Evolutionary conservation across 2,113 vertebrate species (phyloP).

Genomic region (Cinclus cinclus): DNA sequence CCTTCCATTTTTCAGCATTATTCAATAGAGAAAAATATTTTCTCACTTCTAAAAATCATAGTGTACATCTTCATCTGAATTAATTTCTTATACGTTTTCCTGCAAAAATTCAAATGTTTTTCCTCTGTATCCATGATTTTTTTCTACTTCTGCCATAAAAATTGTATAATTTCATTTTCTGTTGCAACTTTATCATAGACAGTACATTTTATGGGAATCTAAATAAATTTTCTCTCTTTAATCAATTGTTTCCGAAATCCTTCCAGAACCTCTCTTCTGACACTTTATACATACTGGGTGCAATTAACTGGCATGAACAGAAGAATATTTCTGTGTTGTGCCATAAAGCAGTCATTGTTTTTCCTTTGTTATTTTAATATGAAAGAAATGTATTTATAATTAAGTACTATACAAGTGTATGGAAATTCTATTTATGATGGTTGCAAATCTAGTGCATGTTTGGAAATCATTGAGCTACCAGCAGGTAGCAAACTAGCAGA

Average conservation of each 20-base stretch:
- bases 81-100: background rate
- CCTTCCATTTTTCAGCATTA: background rate
- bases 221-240: background rate
- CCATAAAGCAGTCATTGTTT: background rate
- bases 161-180: background rate
- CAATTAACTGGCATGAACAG: background rate
- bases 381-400: background rate
- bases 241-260: background rate
- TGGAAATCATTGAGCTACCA: background rate
- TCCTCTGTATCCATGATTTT: background rate
- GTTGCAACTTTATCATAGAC: background rate
- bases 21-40: background rate
- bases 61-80: background rate
- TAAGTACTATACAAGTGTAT: background rate
- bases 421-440: background rate
- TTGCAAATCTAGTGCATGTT: background rate
- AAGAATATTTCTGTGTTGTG: background rate
- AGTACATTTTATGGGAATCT: background rate
- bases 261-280: background rate
- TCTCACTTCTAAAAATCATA: background rate
- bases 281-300: background rate
- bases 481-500: background rate
- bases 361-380: background rate
- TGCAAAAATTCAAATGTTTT: background rate
- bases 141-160: background rate